These are phyloP conservation scores for Myxocyprinus asiaticus DNA, from an alignment of 2,113 vertebrate species.

Conservation along the genomic window DNA sequence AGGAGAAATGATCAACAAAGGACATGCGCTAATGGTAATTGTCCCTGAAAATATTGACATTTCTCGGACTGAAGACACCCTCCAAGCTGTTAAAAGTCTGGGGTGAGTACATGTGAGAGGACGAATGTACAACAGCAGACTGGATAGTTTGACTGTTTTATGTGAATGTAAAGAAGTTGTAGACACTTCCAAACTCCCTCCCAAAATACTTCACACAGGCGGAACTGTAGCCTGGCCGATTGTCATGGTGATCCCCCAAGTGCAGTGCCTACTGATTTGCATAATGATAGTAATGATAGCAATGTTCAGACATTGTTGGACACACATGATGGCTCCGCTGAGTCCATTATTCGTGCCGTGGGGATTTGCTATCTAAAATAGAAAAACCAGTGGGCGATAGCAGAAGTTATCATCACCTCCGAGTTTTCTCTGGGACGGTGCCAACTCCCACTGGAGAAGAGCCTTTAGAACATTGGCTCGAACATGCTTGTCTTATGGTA, in stretches of 20 bases:
- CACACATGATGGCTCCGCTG: background rate
- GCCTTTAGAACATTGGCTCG: constrained; percentile 29
- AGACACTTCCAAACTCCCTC: background rate
- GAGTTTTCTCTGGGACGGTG: constrained; percentile 4
- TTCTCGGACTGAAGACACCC: background rate
- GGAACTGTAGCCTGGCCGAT: background rate
- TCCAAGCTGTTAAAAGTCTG: background rate
- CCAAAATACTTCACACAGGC: background rate
- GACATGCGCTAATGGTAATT: background rate
- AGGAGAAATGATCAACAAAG: background rate
- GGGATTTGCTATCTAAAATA: constrained; percentile 22
- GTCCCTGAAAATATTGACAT: background rate
- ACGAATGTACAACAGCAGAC: background rate
- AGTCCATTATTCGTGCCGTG: constrained; percentile 27
- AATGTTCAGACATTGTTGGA: background rate
- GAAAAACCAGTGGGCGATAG: constrained; percentile 17
- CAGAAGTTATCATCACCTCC: constrained; percentile 5
- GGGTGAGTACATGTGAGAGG: background rate
- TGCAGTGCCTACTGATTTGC: background rate
- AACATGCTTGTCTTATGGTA: constrained; percentile 33
- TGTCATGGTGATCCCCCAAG: background rate
- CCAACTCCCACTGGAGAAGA: constrained; percentile 36
- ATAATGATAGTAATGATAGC: no score
- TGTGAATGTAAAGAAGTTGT: constrained; percentile 9
- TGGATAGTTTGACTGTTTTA: background rate